Evolutionary conservation across 37 sponge, comb jelly and placozoan genomes (phyloP).

Genomic region (Petrosia ficiformis): DNA sequence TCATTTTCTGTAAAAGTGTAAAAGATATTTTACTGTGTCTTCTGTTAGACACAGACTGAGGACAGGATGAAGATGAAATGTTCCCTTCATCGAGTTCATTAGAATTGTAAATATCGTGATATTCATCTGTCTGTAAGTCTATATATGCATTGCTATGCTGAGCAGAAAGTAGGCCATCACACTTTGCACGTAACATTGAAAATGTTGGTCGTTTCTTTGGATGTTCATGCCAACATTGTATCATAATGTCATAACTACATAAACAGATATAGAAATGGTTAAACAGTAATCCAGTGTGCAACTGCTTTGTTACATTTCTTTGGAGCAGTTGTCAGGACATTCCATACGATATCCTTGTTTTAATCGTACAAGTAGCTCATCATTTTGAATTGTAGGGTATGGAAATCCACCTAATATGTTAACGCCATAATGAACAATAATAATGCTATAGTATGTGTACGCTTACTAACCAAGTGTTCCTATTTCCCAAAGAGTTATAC

Average conservation of each 20-base stretch:
- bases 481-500: conserved; percentile 71
- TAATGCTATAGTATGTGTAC: background rate
- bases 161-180: conserved; percentile 8
- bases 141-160: conserved; percentile 6
- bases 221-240: conserved; percentile 45
- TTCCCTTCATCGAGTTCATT: background rate
- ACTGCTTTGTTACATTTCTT: conserved; percentile 51
- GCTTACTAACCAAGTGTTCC: conserved; percentile 60
- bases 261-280: background rate
- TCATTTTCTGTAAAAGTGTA: too few relatives aligned
- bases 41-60: too few relatives aligned
- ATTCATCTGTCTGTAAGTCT: background rate
- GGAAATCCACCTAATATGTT: conserved; percentile 69
- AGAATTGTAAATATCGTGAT: background rate
- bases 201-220: conserved; percentile 42
- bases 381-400: conserved; percentile 38
- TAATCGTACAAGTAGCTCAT: conserved; percentile 19
- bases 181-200: conserved; percentile 16
- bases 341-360: conserved; percentile 56
- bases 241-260: conserved; percentile 54
- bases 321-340: conserved; percentile 49
- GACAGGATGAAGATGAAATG: too few relatives aligned
- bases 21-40: too few relatives aligned
- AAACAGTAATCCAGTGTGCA: background rate
- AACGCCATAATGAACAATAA: background rate